Percentiles rank a stretch among this genome's conserved stretches.
These are phyloP conservation scores for Apamea crenata DNA, from an alignment of 2,888 invertebrate genomes.

Conservation along the genomic window DNA sequence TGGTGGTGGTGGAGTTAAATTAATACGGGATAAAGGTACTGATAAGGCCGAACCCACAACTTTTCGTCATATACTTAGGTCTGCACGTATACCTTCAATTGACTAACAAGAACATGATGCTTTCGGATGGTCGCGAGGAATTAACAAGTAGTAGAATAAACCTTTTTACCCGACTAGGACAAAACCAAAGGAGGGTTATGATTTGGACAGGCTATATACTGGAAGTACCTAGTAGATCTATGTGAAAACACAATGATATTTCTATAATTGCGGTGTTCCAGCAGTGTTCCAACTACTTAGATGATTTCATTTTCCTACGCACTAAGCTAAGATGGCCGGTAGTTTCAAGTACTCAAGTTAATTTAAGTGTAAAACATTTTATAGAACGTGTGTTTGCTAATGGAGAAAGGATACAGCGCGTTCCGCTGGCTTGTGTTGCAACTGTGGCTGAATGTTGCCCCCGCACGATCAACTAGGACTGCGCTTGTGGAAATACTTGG, in stretches of 20 bases:
- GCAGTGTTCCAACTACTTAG: not conserved
- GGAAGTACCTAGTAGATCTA: too few species aligned
- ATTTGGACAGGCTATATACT: not conserved
- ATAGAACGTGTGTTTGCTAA: conserved; percentile 69
- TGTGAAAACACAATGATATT: not conserved
- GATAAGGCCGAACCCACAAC: not conserved
- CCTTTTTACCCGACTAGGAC: not conserved
- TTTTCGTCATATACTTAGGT: not conserved
- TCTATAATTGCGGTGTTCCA: not conserved
- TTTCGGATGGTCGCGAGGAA: not conserved
- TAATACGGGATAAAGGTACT: not conserved
- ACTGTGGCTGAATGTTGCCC: conserved; percentile 57
- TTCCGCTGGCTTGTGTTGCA: conserved; percentile 63
- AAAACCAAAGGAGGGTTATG: not conserved
- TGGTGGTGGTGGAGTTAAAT: too few species aligned
- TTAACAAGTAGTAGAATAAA: not conserved
- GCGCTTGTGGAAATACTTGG: conserved; percentile 27
- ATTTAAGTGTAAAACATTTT: conserved; percentile 65
- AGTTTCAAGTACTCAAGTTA: conserved; percentile 30
- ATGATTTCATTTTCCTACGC: not conserved
- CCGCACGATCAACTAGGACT: conserved; percentile 54
- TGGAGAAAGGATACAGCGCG: conserved; percentile 84
- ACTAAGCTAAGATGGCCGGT: conserved; percentile 19
- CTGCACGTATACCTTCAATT: not conserved
- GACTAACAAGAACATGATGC: not conserved